Conservation (phyloP, 1,140 invertebrate species). For the Sinella curviseta region DNA sequence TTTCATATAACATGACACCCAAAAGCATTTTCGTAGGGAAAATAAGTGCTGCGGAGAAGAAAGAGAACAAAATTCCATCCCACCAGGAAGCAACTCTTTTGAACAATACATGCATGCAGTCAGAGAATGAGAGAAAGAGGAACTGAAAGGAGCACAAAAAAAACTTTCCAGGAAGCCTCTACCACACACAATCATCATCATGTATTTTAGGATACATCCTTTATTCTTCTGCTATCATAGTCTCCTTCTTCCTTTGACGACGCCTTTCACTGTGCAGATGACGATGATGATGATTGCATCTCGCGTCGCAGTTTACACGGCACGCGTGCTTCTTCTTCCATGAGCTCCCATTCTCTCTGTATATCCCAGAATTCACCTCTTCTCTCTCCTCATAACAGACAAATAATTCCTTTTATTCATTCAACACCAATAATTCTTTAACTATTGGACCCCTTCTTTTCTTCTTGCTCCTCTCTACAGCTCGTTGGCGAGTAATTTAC, state of each 20-base stretch:
- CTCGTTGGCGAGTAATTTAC: not conserved
- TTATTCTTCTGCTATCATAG: not conserved
- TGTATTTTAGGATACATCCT: not conserved
- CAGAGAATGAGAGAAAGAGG: not conserved
- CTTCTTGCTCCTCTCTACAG: not conserved
- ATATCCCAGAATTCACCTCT: not conserved
- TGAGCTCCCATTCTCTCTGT: not conserved
- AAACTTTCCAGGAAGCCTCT: not conserved
- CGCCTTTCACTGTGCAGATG: too few species aligned
- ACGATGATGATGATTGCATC: too few species aligned
- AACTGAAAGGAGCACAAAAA: not conserved
- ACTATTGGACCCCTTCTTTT: not conserved
- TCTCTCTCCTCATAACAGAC: not conserved
- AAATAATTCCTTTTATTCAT: conserved; percentile 27
- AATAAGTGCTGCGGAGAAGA: not conserved
- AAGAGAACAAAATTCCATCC: not conserved
- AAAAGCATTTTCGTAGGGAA: not conserved
- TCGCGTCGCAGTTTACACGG: too few species aligned
- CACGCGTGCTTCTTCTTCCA: too few species aligned
- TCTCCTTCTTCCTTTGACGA: not conserved
- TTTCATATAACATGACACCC: not conserved
- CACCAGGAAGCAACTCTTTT: too few species aligned
- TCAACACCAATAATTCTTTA: conserved; percentile 6
- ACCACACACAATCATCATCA: not conserved
- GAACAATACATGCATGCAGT: too few species aligned